Percentiles rank a stretch among this genome's conserved stretches.
These are phyloP conservation scores for Baronia brevicornis DNA, from an alignment of 2,888 invertebrate species.

Conservation along the genomic window DNA sequence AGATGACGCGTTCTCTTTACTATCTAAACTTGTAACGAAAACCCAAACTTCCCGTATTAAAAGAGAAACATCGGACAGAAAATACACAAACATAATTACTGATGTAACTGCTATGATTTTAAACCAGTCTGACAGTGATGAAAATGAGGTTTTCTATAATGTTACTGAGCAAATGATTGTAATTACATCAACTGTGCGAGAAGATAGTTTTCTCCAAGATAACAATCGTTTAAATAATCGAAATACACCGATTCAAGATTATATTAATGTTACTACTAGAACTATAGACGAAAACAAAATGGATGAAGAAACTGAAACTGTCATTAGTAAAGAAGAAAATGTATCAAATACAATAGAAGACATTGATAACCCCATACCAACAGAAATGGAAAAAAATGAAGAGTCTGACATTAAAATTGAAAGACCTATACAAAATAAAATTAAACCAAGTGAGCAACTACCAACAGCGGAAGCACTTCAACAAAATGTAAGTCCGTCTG, in stretches of 20 bases:
- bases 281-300: conserved; percentile 5
- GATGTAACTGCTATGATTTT: conserved; percentile 22
- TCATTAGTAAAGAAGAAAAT: too few species aligned
- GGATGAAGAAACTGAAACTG: too few species aligned
- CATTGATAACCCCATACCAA: neutral
- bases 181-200: conserved; percentile 7
- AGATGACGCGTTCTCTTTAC: conserved; percentile 42
- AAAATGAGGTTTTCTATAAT: conserved; percentile 8
- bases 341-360: too few species aligned
- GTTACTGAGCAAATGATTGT: conserved; percentile 17
- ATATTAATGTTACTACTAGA: conserved; percentile 6
- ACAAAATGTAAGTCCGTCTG: conserved; percentile 36
- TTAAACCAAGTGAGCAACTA: conserved; percentile 30
- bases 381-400: conserved; percentile 10
- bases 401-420: conserved; percentile 20
- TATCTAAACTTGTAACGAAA: conserved; percentile 25
- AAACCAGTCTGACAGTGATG: conserved; percentile 13
- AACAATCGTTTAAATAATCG: neutral
- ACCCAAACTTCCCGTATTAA: conserved; percentile 24
- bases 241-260: too few species aligned
- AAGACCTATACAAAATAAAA: conserved; percentile 17
- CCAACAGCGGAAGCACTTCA: conserved; percentile 52
- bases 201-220: conserved; percentile 1
- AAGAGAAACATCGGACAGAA: conserved; percentile 21
- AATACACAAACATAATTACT: conserved; percentile 20